Evolutionary conservation across 2,888 invertebrate species (phyloP), one percentile per base, ranked within the genome.

Genomic region (Epicampocera succincta): DNA sequence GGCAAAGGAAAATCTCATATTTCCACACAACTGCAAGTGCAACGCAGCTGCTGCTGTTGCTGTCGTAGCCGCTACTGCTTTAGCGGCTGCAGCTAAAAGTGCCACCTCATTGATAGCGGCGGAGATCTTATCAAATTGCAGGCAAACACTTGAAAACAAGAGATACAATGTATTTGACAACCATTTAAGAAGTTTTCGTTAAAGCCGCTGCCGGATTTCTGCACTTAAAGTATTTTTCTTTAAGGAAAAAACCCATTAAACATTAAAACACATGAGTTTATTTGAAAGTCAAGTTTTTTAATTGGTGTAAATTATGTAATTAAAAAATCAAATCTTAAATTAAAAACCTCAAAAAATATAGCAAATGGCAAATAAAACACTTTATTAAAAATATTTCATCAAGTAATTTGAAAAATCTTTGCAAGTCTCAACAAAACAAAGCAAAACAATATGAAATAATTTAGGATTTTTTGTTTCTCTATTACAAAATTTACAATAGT

Each of bases 231-330:
- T 2, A 25, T 25, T 40, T 50, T 40, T 65, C 29, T 42, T 60
- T 54, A 38, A 52, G 21, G 52, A 38, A 60, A 76, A 76, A 54
- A 46, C 0, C 15, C 52, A 52, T 69, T 76, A 68, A 68, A 15
- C 54, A 61, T 68, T 60, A n/a, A n/a, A n/a, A 68, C 60, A 33
- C n/a, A 44, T 19, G 38, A 68, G 38, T 21, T 44, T 54, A 61
- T 44, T 76, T 76, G 60, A 76, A 76, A 76, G 75, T 68, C 75
- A 76, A 68, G 68, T 76, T 68, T 76, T 76, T 60, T 76, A 76
- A 76, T 60, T 60, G 68, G 50, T 61, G 50, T 68, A 68, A 76
- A 76, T 76, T 76, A 68, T 68, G 68, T 76, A 76, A 76, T 68
- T 76, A 75, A 75, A 74, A 13, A 50, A 58, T 48, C 46, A n/a